These are phyloP conservation scores for Psophia crepitans DNA, from an alignment of 2,113 vertebrate genomes.

Conservation along the genomic window DNA sequence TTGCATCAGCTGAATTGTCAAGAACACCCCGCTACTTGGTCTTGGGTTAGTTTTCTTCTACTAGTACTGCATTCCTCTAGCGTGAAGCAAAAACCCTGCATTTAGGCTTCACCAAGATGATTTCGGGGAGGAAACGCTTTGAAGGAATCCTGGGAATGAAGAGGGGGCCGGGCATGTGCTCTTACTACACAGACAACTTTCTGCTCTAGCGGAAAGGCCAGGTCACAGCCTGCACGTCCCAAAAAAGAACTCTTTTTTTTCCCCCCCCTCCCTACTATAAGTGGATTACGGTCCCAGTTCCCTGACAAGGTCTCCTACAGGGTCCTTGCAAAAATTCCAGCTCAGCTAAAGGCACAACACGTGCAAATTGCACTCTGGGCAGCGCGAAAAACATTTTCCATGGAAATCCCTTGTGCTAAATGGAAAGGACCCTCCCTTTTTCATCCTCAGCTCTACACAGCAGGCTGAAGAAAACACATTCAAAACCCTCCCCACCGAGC, in stretches of 20 bases:
- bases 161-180: not conserved
- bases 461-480: not conserved
- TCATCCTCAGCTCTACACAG: not conserved
- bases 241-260: accelerated
- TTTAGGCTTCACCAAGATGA: not conserved
- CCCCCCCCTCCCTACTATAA: not conserved
- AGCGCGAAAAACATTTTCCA: not conserved
- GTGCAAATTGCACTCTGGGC: not conserved
- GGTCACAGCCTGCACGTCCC: not conserved
- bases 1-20: not conserved
- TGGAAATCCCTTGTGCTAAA: not conserved
- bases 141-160: slow-evolving; percentile 29
- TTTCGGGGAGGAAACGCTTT: not conserved
- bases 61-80: not conserved
- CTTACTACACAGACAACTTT: not conserved
- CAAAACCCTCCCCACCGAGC: not conserved
- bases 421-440: not conserved
- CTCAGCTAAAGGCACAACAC: not conserved
- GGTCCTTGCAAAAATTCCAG: not conserved
- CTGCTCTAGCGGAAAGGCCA: not conserved
- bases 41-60: not conserved
- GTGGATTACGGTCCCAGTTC: not conserved
- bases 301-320: not conserved
- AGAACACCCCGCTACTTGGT: not conserved
- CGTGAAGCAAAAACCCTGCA: not conserved